Evolutionary conservation across 1,140 invertebrate genomes (phyloP).

Genomic region (Tachypleus tridentatus): DNA sequence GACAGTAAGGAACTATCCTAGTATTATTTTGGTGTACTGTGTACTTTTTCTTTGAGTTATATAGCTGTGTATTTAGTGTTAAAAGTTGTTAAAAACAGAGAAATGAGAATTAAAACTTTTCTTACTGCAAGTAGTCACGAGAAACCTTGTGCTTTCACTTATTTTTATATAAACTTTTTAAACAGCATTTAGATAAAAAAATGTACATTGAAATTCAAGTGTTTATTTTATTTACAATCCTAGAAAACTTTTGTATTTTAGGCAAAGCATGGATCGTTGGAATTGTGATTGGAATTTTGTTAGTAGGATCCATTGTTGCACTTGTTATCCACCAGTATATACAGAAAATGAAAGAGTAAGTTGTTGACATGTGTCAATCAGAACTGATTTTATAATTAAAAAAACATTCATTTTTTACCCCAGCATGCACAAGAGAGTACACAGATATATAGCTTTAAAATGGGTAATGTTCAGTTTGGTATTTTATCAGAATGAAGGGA

Average conservation of each 20-base stretch:
- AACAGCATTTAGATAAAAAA: neutral
- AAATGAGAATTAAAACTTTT: neutral
- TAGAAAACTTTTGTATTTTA: neutral
- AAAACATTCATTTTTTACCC: neutral
- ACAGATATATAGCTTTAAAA: neutral
- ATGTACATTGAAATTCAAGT: neutral
- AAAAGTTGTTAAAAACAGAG: neutral
- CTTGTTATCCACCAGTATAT: constrained; percentile 9
- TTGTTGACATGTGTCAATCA: neutral
- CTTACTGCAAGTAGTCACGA: neutral
- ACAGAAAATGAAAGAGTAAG: constrained; percentile 15
- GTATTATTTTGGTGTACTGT: no score
- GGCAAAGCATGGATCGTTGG: constrained; percentile 10
- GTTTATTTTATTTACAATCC: neutral
- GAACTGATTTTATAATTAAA: neutral
- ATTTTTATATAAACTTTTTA: neutral
- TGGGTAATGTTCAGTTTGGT: no score
- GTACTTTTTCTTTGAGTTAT: no score
- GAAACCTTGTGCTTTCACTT: neutral
- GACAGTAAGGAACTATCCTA: no score
- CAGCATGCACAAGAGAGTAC: neutral
- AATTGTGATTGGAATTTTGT: constrained; percentile 15
- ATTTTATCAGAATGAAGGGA: no score
- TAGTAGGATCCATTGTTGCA: constrained; percentile 8
- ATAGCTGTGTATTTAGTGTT: no score